Percentiles rank a stretch among this genome's conserved stretches.
Conservation (phyloP, 2,888 invertebrate species). For the Toxonevra muliebris region DNA sequence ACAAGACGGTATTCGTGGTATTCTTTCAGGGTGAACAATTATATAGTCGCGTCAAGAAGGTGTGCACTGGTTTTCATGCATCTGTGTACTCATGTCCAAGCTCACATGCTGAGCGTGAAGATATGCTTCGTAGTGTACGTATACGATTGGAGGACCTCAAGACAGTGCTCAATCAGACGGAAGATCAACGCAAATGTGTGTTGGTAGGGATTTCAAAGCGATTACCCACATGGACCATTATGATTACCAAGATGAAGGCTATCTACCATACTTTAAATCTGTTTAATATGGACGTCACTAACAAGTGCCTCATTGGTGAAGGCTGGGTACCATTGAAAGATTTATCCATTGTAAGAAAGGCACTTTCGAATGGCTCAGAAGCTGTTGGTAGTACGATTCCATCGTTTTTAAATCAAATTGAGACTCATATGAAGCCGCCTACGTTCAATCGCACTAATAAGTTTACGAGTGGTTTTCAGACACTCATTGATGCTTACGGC, state of each 20-base stretch:
- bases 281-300: conserved; percentile 91
- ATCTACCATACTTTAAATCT: conserved; percentile 94
- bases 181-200: conserved; percentile 85
- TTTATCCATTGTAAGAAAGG: conserved; percentile 77
- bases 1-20: conserved; percentile 85
- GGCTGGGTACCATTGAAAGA: conserved; percentile 88
- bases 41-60: conserved; percentile 84
- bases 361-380: conserved; percentile 84
- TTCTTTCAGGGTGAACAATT: conserved; percentile 89
- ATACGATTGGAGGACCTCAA: conserved; percentile 85
- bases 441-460: conserved; percentile 93
- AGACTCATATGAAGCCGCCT: conserved; percentile 82
- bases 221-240: conserved; percentile 83
- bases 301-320: conserved; percentile 90
- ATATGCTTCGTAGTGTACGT: conserved; percentile 87
- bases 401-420: conserved; percentile 91
- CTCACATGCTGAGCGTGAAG: conserved; percentile 78
- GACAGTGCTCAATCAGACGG: conserved; percentile 82
- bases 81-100: conserved; percentile 89
- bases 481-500: conserved; percentile 92
- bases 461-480: conserved; percentile 93
- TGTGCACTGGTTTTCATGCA: conserved; percentile 88
- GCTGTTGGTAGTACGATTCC: conserved; percentile 89
- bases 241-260: conserved; percentile 91
- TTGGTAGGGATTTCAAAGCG: conserved; percentile 84